Base-by-base conservation (phyloP, 2,888 invertebrate genomes). In the Stegana nigrithorax region DNA sequence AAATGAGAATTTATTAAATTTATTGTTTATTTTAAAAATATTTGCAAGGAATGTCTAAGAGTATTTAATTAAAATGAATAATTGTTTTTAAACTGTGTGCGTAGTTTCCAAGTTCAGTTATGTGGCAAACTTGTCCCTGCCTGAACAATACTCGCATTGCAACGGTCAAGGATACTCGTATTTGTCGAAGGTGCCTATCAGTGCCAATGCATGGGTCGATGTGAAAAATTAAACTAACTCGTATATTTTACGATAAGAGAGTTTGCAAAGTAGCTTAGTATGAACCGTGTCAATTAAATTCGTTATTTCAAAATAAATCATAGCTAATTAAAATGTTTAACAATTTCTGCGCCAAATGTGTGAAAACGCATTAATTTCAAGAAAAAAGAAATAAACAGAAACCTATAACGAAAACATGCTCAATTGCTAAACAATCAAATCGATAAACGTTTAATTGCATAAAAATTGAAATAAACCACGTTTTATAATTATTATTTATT, bases 11-110 rank as follows among this genome's bases (percentile, higher is more conserved):
- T 53, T 53, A 32, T 53, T 32, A 21, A 27, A 53, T 32, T 53
- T 53, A 53, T 32, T 4, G 14, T 32, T n/a, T 32, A 53, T 17
- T 53, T 53, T 53, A 32, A 32, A 53, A 14, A 32, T 53, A 19
- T 29, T n/a, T n/a, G n/a, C n/a, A n/a, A n/a, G n/a, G n/a, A n/a
- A n/a, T n/a, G n/a, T n/a, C n/a, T n/a, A n/a, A n/a, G n/a, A n/a
- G 19, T 53, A 29, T 53, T 53, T 53, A 53, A 53, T 53, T 53
- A 53, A 29, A 53, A 12, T 53, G 53, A 53, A n/a, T 53, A 53
- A 47, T 47, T 47, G 47, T 5, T 25, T 4, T 26, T n/a, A 36
- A n/a, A n/a, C n/a, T n/a, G n/a, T n/a, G n/a, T n/a, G n/a, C n/a
- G n/a, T 36, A 36, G 36, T 36, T 36, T 36, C 3, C 10, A 8